Evolutionary conservation across 2,113 vertebrate genomes (phyloP).

Genomic region (Macheiramphus alcinus): DNA sequence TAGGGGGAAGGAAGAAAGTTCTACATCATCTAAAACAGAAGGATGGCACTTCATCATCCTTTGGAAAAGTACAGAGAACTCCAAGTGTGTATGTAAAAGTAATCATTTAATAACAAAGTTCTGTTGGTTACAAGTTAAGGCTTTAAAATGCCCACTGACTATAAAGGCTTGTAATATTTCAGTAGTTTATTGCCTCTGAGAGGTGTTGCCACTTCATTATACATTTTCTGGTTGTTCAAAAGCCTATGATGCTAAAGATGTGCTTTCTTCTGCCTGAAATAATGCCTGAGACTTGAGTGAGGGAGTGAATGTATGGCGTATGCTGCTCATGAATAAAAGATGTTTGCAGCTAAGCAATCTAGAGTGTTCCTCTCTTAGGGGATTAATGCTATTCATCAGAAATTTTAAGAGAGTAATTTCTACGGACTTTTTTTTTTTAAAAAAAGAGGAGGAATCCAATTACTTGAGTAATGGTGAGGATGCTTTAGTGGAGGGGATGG

Average conservation of each 20-base stretch:
- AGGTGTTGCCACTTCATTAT: slow-evolving; percentile 35
- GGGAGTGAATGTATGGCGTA: background rate
- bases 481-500: background rate
- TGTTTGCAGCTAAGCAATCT: slow-evolving; percentile 50
- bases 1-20: background rate
- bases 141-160: background rate
- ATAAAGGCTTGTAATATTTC: slow-evolving; percentile 17
- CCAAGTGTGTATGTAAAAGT: background rate
- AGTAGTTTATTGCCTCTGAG: slow-evolving; percentile 20
- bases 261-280: slow-evolving; percentile 64
- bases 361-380: slow-evolving; percentile 39
- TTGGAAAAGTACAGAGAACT: background rate
- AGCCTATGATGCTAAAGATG: slow-evolving; percentile 22
- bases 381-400: slow-evolving; percentile 65
- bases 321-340: slow-evolving; percentile 74
- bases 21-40: background rate
- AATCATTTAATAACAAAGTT: background rate
- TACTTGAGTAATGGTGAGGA: slow-evolving; percentile 21
- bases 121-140: background rate
- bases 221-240: slow-evolving; percentile 50
- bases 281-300: slow-evolving; percentile 41
- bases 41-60: background rate
- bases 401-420: slow-evolving; percentile 46
- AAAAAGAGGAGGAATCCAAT: slow-evolving; percentile 25
- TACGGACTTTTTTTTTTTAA: background rate